Conservation (phyloP, 2,888 invertebrate genomes). For the Drosophila helvetica region DNA sequence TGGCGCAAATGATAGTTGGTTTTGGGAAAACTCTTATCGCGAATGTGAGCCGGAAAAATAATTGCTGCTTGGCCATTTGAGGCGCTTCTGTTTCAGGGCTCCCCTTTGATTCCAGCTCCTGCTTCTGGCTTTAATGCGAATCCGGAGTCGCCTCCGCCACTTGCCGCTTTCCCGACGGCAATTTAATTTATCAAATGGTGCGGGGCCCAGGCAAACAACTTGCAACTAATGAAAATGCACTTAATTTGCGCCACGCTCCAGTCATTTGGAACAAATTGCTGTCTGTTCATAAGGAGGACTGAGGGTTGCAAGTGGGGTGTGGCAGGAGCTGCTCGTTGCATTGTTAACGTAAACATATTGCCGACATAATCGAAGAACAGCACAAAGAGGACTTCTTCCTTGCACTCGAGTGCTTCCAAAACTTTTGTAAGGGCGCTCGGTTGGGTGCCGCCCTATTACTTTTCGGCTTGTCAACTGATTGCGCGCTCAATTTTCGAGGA, state of each 20-base stretch:
- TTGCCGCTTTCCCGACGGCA: conserved; percentile 27
- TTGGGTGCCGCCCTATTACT: not conserved
- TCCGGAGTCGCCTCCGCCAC: not conserved
- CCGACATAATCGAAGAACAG: conserved; percentile 37
- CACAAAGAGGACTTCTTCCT: conserved; percentile 12
- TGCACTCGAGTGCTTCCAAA: conserved; percentile 23
- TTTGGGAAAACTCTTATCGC: not conserved
- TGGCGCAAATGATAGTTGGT: conserved; percentile 10
- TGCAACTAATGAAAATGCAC: conserved; percentile 75
- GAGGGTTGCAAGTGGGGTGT: not conserved
- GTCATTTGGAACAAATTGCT: conserved; percentile 62
- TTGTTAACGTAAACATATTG: conserved; percentile 47
- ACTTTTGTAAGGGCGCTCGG: conserved; percentile 13
- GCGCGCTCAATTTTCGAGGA: conserved; percentile 39
- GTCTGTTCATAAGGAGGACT: conserved; percentile 32
- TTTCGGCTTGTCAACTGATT: conserved; percentile 36
- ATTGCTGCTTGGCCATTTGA: conserved; percentile 28
- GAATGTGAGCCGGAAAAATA: conserved; percentile 27
- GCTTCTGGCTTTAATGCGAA: not conserved
- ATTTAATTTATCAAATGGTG: conserved; percentile 74
- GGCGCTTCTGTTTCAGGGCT: conserved; percentile 7
- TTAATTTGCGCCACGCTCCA: conserved; percentile 67
- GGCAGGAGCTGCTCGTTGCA: not conserved
- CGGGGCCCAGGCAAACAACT: conserved; percentile 53
- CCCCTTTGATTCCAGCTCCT: not conserved